These are phyloP conservation scores for Ceratina japonica DNA, from an alignment of 1,140 invertebrate species.

Conservation along the genomic window DNA sequence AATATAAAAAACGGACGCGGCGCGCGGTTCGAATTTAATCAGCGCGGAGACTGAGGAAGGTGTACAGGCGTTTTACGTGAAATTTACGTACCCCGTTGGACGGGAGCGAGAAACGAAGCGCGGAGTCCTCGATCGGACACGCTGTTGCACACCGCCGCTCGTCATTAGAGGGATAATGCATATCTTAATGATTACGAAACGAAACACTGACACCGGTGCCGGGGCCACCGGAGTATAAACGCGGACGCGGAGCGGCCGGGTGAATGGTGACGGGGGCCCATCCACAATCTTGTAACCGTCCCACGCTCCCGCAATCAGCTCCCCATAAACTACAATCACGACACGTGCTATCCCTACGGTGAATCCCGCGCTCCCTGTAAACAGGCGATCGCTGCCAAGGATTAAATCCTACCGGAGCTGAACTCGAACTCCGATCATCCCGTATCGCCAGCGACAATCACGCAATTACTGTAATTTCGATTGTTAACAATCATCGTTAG, in stretches of 20 bases:
- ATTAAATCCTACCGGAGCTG: constrained; percentile 27
- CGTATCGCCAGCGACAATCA: neutral
- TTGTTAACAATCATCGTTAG: neutral
- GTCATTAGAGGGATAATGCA: constrained; percentile 71
- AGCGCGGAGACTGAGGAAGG: constrained; percentile 18
- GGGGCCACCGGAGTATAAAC: constrained; percentile 24
- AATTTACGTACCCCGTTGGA: constrained; percentile 51
- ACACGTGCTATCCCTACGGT: constrained; percentile 66
- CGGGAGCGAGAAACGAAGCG: constrained; percentile 36
- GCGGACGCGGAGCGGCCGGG: constrained; percentile 33
- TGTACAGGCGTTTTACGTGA: constrained; percentile 40
- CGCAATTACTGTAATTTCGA: neutral
- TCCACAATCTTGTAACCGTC: constrained; percentile 63
- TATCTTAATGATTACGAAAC: constrained; percentile 75
- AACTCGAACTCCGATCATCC: neutral
- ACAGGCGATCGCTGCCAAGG: constrained; percentile 46
- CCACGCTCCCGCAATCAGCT: constrained; percentile 74
- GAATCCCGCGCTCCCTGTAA: constrained; percentile 47
- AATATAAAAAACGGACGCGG: constrained; percentile 23
- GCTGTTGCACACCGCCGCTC: constrained; percentile 58
- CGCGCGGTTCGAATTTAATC: constrained; percentile 49
- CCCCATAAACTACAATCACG: constrained; percentile 76
- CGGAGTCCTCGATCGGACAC: constrained; percentile 66
- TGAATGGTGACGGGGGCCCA: constrained; percentile 60
- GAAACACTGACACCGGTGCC: constrained; percentile 66